phyloP scores from a whole-genome alignment of 2,113 vertebrate species.

The Amphilophus citrinellus region DNA sequence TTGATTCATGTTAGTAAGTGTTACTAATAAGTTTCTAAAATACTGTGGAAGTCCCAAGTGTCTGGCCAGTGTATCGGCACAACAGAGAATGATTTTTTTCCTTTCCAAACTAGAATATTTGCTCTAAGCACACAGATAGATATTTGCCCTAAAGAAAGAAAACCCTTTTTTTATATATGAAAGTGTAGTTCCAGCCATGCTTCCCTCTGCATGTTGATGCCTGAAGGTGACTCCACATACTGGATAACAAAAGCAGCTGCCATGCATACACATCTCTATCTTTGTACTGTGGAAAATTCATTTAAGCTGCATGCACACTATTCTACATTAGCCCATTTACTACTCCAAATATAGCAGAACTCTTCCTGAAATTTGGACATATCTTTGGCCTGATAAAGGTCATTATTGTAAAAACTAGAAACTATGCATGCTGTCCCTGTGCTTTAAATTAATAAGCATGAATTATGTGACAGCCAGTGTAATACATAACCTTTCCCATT shows the following conservation, averaged over 20 bases:
- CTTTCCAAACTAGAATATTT: conserved; percentile 39
- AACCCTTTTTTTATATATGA: conserved; percentile 39
- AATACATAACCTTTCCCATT: conserved; percentile 86
- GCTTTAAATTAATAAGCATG: conserved; percentile 71
- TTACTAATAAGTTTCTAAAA: not conserved
- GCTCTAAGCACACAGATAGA: conserved; percentile 42
- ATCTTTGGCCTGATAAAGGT: conserved; percentile 10
- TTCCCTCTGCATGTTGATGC: conserved; percentile 65
- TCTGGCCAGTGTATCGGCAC: conserved; percentile 18
- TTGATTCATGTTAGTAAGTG: not conserved
- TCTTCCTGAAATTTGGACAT: not conserved
- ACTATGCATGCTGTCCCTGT: conserved; percentile 86
- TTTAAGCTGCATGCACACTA: conserved; percentile 58
- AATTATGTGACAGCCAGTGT: conserved; percentile 83
- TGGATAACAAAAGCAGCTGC: conserved; percentile 40
- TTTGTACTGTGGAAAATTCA: conserved; percentile 56
- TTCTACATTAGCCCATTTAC: conserved; percentile 22
- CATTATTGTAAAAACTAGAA: conserved; percentile 25
- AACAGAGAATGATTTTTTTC: conserved; percentile 24
- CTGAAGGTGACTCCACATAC: conserved; percentile 59
- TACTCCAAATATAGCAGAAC: not conserved
- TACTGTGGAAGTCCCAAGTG: conserved; percentile 1
- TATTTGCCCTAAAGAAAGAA: conserved; percentile 54
- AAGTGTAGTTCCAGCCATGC: conserved; percentile 51
- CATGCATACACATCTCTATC: conserved; percentile 39